Base-by-base conservation (phyloP, 2,888 invertebrate species). In the Serrognathus titanus region DNA sequence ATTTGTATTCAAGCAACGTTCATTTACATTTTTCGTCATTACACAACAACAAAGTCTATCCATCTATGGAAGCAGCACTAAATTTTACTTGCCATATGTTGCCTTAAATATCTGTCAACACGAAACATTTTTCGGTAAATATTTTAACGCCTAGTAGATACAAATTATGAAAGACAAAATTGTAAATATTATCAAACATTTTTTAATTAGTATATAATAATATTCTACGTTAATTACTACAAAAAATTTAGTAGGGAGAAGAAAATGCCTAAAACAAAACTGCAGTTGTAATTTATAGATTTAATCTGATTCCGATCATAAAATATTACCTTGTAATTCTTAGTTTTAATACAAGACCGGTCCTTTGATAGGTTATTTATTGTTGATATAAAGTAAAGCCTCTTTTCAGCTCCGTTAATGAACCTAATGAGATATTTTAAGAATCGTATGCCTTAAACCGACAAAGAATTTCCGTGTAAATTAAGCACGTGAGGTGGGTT, bases 291-390 rank as follows among this genome's bases (percentile, higher is more conserved):
- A 35, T 35, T 43, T 43, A 11, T 31, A 13, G 40, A 48, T 48
- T 55, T 55, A 53, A 47, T 41, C 31, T 13, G 38, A 24, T 31
- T 45, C 51, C 57, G 56, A 60, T 60, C 54, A 49, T 57, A 51
- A 60, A 60, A 54, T 60, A 60, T 60, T 54, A 51, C 59, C 55
- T 43, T 9, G 51, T 55, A 57, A 60, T 60, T 60, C 51, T 57
- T 43, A 50, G 53, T 51, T 50, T 48, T 16, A 41, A 49, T 3
- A 20, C 31, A 16, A 20, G 24, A 38, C 50, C 41, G 31, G 6
- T 24, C 2, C 16, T 12, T 54, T 43, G 48, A 48, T 48, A 20
- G 48, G 48, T 41, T 41, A 54, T 54, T 54, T 54, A 54, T 41
- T 48, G 43, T 41, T 41, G 20, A 54, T 38, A 53, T 53, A 35